These are phyloP conservation scores for Neria commutata DNA, from an alignment of 2,888 invertebrate genomes.

Conservation along the genomic window DNA sequence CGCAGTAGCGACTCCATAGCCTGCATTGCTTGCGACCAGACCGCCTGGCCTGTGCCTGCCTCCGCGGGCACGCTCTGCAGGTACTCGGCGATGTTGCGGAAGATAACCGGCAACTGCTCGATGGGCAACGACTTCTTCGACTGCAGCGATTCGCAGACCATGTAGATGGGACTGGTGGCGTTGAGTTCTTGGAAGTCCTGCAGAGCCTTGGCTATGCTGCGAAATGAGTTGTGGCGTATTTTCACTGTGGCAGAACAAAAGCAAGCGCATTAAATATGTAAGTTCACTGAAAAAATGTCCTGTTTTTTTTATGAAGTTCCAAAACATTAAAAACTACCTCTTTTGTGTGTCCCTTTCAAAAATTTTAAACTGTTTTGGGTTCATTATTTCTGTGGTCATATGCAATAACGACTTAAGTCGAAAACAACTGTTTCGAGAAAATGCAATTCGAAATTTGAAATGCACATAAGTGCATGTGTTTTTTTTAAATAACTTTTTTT, in stretches of 20 bases:
- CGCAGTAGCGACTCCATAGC: conserved; percentile 89
- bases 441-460: too few species aligned
- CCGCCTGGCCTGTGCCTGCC: conserved; percentile 71
- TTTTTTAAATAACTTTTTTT: too few species aligned
- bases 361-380: too few species aligned
- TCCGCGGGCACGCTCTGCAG: conserved; percentile 90
- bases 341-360: too few species aligned
- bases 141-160: conserved; percentile 77
- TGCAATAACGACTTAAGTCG: too few species aligned
- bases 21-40: conserved; percentile 81
- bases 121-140: conserved; percentile 76
- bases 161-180: conserved; percentile 90
- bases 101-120: conserved; percentile 76
- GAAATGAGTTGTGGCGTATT: conserved; percentile 82
- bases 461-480: too few species aligned
- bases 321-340: too few species aligned
- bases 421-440: too few species aligned
- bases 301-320: too few species aligned
- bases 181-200: conserved; percentile 96
- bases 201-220: conserved; percentile 90
- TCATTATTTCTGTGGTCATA: too few species aligned
- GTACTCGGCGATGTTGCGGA: conserved; percentile 92
- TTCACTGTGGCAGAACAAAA: conserved; percentile 45
- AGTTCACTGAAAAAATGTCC: too few species aligned
- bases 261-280: too few species aligned